Evolutionary conservation across 1,140 invertebrate species (phyloP), one percentile per base, ranked within the genome.

Genomic region (Euglossa dilemma): DNA sequence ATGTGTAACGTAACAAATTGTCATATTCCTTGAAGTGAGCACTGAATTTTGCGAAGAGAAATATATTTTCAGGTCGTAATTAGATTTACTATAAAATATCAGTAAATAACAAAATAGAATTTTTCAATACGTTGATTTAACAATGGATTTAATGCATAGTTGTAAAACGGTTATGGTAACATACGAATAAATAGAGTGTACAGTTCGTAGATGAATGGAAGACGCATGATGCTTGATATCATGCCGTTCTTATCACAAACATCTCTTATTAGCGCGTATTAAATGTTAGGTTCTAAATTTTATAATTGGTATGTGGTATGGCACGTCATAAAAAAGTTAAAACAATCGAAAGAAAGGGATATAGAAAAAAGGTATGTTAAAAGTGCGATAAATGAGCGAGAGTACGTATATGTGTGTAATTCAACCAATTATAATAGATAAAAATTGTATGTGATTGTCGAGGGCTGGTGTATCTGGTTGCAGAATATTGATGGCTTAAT

Each of bases 401-500:
- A 80, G 80, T 86, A 77, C 80, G 78, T 88, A 80, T 85, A 84
- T 83, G 84, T 89, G 85, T 80, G 86, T 81, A 9, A 78, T 88
- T 66, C 78, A 73, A 75, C 59, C 43, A 78, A 82, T 76, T 80
- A 76, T 81, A 78, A 74, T 59, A 79, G 75, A 89, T 87, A 69
- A 87, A 89, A 85, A 90, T 89, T 80, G 91, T 92, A 91, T 93
- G 92, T 92, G 90, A 94, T 94, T 94, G 93, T 91, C 93, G 93
- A 93, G 93, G 91, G 92, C 91, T 91, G 93, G 93, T 92, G 92
- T 94, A 93, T 94, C 93, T 94, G 93, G 94, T 94, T 94, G 87
- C 94, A 94, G 94, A 94, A 94, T 91, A 94, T 94, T 93, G 94
- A 94, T 92, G 93, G 94, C 82, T 93, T 94, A 93, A 93, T 94